These are phyloP conservation scores for Penaeus japonicus DNA, from an alignment of 1,140 invertebrate species.

Conservation along the genomic window DNA sequence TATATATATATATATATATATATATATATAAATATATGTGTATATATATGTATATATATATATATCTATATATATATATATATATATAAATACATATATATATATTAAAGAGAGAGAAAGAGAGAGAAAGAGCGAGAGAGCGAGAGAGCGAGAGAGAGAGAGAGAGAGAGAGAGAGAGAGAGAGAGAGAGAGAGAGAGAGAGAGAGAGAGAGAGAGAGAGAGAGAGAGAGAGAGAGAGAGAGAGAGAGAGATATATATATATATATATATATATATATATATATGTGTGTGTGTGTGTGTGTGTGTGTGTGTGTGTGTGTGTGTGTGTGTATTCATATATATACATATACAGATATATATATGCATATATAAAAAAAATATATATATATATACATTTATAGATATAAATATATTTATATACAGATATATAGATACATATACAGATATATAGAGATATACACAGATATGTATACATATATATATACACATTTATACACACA, in stretches of 20 bases:
- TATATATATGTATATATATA: conserved; percentile 12
- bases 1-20: conserved; percentile 8
- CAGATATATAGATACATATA: background rate
- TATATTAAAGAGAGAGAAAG: too few relatives aligned
- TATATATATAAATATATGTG: background rate
- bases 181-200: too few relatives aligned
- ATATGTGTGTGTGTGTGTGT: background rate
- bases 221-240: too few relatives aligned
- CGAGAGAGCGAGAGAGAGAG: too few relatives aligned
- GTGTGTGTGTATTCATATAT: background rate
- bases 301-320: background rate
- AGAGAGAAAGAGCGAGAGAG: too few relatives aligned
- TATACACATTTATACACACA: background rate
- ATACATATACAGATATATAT: background rate
- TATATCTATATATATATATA: background rate
- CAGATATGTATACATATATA: background rate
- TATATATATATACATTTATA: conserved; percentile 1
- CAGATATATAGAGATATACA: background rate
- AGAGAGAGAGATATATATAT: too few relatives aligned
- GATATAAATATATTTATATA: background rate
- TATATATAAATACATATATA: background rate
- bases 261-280: conserved; percentile 2
- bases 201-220: too few relatives aligned
- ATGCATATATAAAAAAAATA: too few relatives aligned
- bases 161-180: too few relatives aligned